Percentiles rank a stretch among this genome's conserved stretches.
Conservation (phyloP, 2,113 vertebrate genomes). For the Recurvirostra avosetta region DNA sequence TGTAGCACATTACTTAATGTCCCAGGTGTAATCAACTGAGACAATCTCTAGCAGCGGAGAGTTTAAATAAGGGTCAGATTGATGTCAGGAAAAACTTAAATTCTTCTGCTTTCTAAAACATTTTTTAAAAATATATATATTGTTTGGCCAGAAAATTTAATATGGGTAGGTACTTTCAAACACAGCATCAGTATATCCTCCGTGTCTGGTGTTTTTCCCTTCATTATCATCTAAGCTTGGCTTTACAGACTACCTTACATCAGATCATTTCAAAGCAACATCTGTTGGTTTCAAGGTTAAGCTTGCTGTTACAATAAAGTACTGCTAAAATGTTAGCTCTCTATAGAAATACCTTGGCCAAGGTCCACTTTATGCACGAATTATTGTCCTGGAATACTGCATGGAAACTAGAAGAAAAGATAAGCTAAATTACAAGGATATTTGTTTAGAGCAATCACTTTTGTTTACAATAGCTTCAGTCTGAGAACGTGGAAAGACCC, state of each 20-base stretch:
- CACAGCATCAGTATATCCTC: background rate
- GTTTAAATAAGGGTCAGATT: background rate
- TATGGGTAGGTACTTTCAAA: background rate
- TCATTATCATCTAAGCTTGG: background rate
- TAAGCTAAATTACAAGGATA: background rate
- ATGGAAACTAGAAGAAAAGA: background rate
- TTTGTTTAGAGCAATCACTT: background rate
- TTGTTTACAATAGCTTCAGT: background rate
- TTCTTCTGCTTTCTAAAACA: background rate
- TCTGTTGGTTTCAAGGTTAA: slow-evolving; percentile 39
- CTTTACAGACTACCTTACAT: background rate
- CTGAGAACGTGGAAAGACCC: background rate
- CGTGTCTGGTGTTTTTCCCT: background rate
- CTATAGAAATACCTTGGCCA: background rate
- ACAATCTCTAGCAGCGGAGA: background rate
- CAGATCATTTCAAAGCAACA: slow-evolving; percentile 35
- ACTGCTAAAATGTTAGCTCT: slow-evolving; percentile 13
- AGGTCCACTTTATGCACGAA: background rate
- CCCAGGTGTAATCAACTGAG: background rate
- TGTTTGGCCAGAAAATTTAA: background rate
- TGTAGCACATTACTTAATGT: background rate
- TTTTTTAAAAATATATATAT: background rate
- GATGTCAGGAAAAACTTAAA: background rate
- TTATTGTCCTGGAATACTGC: background rate
- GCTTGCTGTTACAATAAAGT: background rate